Percentiles rank a stretch among this genome's conserved stretches.
Conservation (phyloP, 2,888 invertebrate genomes). For the Cephus nigrinus region DNA sequence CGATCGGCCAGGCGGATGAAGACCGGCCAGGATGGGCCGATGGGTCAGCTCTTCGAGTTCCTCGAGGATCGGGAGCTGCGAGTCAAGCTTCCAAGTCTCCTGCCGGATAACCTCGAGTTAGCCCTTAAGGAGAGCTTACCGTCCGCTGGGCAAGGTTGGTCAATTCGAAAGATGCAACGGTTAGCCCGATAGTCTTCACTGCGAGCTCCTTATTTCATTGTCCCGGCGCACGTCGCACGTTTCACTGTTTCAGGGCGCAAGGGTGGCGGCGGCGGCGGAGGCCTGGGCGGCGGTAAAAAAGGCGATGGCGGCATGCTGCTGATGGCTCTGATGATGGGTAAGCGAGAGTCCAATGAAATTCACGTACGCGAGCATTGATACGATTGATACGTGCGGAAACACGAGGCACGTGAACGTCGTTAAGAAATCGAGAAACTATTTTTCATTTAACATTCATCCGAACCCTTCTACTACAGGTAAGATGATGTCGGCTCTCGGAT, state of each 20-base stretch:
- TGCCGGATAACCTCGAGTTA: conserved; percentile 75
- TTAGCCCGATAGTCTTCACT: not conserved
- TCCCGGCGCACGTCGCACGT: not conserved
- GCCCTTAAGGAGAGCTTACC: conserved; percentile 70
- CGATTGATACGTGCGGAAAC: too few species aligned
- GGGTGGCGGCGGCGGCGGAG: conserved; percentile 69
- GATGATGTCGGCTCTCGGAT: conserved; percentile 79
- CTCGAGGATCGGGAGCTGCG: conserved; percentile 79
- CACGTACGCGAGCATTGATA: not conserved
- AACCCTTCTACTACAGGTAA: conserved; percentile 65
- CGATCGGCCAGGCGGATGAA: conserved; percentile 66
- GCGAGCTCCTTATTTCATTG: not conserved
- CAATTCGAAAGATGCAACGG: conserved; percentile 51
- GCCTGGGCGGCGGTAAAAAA: conserved; percentile 65
- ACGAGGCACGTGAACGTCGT: too few species aligned
- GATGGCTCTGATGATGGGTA: conserved; percentile 79
- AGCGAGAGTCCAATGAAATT: conserved; percentile 18
- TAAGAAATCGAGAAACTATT: conserved; percentile 6
- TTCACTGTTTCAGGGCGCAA: conserved; percentile 71
- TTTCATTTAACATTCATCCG: not conserved
- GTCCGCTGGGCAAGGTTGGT: conserved; percentile 67
- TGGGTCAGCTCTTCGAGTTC: conserved; percentile 75
- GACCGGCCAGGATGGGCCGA: conserved; percentile 56
- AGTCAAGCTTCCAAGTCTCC: conserved; percentile 76
- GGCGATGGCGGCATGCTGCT: conserved; percentile 71